These are phyloP conservation scores for Molossus alvarezi DNA, from an alignment of 2,797 vertebrate genomes.

Conservation along the genomic window DNA sequence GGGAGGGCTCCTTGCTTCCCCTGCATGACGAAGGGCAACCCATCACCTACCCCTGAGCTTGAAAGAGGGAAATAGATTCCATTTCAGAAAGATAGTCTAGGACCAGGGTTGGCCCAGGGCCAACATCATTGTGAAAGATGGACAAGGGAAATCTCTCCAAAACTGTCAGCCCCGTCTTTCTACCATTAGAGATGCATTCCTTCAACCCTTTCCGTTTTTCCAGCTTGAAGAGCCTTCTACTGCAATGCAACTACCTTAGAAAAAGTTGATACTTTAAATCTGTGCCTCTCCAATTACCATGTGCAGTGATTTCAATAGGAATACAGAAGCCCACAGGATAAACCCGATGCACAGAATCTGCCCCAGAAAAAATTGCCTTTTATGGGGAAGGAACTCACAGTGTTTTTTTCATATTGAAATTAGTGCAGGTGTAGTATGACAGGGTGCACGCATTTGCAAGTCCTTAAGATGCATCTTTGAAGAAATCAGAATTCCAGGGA, in stretches of 20 bases:
- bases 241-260: background rate
- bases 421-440: background rate
- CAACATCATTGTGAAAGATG: background rate
- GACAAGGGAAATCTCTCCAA: background rate
- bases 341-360: background rate
- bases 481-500: background rate
- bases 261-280: background rate
- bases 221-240: background rate
- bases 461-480: background rate
- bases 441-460: background rate
- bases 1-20: background rate
- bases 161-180: background rate
- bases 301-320: background rate
- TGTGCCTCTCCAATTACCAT: background rate
- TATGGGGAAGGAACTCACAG: background rate
- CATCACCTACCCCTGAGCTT: background rate
- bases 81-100: constrained; percentile 23
- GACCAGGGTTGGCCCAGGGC: background rate
- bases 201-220: background rate
- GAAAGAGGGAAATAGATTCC: constrained; percentile 24
- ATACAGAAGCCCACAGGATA: background rate
- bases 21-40: background rate
- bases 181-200: background rate
- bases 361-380: background rate
- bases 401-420: constrained; percentile 42